Conservation (phyloP, 1,140 invertebrate species). For the Drosophila melanica region DNA sequence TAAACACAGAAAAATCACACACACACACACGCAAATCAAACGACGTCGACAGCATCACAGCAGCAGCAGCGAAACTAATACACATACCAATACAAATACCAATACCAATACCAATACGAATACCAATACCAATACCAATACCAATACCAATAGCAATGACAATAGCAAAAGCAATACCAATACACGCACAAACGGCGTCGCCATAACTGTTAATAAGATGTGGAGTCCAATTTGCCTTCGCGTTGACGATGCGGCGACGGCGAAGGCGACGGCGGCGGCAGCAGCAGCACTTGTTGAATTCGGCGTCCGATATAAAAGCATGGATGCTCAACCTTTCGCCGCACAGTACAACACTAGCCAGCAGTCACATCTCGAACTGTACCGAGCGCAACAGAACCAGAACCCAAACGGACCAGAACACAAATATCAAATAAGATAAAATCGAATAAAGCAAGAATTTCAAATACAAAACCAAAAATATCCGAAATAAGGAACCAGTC, state of each 20-base stretch:
- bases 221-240: conserved; percentile 17
- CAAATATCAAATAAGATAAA: neutral
- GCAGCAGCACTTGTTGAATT: conserved; percentile 67
- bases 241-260: conserved; percentile 28
- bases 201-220: conserved; percentile 71
- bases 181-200: neutral
- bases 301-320: conserved; percentile 72
- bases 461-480: neutral
- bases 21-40: neutral
- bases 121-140: too few species aligned
- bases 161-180: too few species aligned
- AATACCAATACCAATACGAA: too few species aligned
- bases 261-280: neutral
- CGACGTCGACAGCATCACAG: neutral
- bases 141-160: too few species aligned
- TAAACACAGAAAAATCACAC: conserved; percentile 18
- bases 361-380: conserved; percentile 58
- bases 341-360: conserved; percentile 72
- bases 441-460: neutral
- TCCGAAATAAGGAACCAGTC: neutral
- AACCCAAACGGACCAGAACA: neutral
- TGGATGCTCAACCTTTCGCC: conserved; percentile 74
- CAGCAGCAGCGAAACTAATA: neutral
- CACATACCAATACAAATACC: conserved; percentile 1
- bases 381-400: conserved; percentile 40